Conservation (phyloP, 2,888 invertebrate species). For the Chydorus sphaericus region DNA sequence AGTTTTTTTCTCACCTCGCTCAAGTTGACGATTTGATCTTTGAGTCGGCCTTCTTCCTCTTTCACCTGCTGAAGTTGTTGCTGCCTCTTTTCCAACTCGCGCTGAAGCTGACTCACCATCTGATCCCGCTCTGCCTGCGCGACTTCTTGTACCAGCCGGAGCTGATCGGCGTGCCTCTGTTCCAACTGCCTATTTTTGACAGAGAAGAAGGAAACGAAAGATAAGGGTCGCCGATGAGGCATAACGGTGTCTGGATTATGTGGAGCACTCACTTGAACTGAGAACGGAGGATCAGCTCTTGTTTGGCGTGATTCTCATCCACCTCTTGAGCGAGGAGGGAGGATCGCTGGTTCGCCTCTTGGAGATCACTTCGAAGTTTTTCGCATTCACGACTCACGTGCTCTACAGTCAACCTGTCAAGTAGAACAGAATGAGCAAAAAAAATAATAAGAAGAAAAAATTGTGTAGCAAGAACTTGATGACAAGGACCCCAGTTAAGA, state of each 20-base stretch:
- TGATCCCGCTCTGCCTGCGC: constrained; percentile 59
- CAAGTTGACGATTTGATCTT: background rate
- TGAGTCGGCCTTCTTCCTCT: constrained; percentile 11
- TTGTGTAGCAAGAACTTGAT: constrained; percentile 7
- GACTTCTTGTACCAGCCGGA: constrained; percentile 52
- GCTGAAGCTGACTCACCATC: constrained; percentile 36
- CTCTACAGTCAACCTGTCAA: constrained; percentile 36
- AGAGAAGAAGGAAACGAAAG: constrained; percentile 19
- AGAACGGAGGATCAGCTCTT: constrained; percentile 59
- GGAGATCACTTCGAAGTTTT: constrained; percentile 60
- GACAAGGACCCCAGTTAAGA: too few species aligned
- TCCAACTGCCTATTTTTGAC: constrained; percentile 33
- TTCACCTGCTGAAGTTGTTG: constrained; percentile 9
- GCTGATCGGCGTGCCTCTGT: constrained; percentile 28
- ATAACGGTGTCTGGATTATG: background rate
- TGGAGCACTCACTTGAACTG: constrained; percentile 43
- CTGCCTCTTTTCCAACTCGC: constrained; percentile 45
- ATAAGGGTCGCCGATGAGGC: background rate
- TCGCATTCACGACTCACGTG: constrained; percentile 60
- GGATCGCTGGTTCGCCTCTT: constrained; percentile 68
- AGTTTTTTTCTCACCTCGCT: background rate
- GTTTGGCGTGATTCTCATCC: constrained; percentile 70
- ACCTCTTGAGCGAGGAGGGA: constrained; percentile 72
- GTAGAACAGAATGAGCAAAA: constrained; percentile 10
- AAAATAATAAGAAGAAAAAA: constrained; percentile 5